phyloP scores from a whole-genome alignment of 2,888 invertebrate species.

The Caenorhabditis doughertyi region DNA sequence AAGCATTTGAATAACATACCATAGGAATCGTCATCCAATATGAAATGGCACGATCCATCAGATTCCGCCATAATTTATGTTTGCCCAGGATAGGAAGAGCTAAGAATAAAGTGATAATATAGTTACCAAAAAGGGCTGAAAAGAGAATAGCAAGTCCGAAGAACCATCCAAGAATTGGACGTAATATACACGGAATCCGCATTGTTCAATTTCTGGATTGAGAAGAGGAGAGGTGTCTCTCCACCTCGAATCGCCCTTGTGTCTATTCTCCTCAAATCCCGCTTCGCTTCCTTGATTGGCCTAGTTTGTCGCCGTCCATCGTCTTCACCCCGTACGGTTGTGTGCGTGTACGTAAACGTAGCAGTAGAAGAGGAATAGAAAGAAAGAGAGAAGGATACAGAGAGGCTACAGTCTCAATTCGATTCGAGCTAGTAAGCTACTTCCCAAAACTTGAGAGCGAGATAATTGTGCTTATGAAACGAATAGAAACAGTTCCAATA shows the following conservation, averaged over 20 bases:
- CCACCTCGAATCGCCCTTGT: constrained; percentile 52
- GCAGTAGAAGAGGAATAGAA: not conserved
- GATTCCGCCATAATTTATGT: constrained; percentile 75
- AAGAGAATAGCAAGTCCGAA: constrained; percentile 74
- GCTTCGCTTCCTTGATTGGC: constrained; percentile 44
- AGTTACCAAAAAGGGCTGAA: constrained; percentile 78
- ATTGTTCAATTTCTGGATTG: constrained; percentile 24
- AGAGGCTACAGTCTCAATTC: constrained; percentile 3
- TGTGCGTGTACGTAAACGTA: constrained; percentile 27
- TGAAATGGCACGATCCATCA: constrained; percentile 81
- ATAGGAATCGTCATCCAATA: constrained; percentile 82
- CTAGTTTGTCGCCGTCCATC: constrained; percentile 52
- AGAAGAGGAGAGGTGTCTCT: constrained; percentile 31
- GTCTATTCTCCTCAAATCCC: constrained; percentile 41
- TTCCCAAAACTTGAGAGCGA: too few species aligned
- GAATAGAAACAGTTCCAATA: not conserved
- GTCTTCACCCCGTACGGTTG: constrained; percentile 15
- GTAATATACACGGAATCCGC: constrained; percentile 59
- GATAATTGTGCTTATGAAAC: too few species aligned
- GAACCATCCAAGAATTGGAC: constrained; percentile 74
- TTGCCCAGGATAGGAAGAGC: constrained; percentile 73
- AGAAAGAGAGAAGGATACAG: not conserved
- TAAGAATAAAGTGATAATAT: constrained; percentile 80
- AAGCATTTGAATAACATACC: constrained; percentile 64
- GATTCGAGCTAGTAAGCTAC: too few species aligned